Evolutionary conservation across 2,113 vertebrate genomes (phyloP).

Genomic region (Gambusia holbrooki): DNA sequence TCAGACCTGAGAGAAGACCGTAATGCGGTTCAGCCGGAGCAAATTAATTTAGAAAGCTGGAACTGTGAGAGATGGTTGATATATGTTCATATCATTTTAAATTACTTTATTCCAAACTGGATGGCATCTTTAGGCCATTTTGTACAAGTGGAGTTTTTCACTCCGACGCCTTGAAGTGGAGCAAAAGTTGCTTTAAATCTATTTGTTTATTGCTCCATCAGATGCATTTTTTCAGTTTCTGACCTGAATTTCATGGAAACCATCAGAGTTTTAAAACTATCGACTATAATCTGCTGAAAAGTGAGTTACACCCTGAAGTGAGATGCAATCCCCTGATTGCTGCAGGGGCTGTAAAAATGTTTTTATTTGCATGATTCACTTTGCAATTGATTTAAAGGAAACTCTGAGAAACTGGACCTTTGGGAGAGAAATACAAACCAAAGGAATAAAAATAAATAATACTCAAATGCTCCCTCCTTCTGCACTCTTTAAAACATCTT

Average conservation of each 20-base stretch:
- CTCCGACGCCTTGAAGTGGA: too few species aligned
- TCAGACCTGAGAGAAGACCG: not conserved
- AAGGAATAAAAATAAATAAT: not conserved
- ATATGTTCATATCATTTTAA: not conserved
- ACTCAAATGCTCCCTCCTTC: not conserved
- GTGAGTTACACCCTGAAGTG: too few species aligned
- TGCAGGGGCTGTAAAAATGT: not conserved
- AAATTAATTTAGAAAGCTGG: conserved; percentile 2
- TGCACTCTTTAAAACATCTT: conserved; percentile 18
- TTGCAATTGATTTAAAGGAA: not conserved
- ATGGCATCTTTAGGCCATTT: not conserved
- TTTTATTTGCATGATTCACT: not conserved
- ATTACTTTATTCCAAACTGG: not conserved
- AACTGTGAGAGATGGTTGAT: not conserved
- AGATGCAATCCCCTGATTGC: not conserved
- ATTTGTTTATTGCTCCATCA: too few species aligned
- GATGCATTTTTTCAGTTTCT: too few species aligned
- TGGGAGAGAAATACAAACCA: not conserved
- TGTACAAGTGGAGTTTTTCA: not conserved
- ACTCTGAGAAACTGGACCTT: not conserved
- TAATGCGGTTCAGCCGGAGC: conserved; percentile 16
- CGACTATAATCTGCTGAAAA: too few species aligned
- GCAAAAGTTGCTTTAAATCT: too few species aligned
- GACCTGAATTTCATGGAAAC: too few species aligned
- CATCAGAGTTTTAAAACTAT: too few species aligned